Conservation (phyloP, 92 coral and sea anemone genomes). For the Palythoa grandis region DNA sequence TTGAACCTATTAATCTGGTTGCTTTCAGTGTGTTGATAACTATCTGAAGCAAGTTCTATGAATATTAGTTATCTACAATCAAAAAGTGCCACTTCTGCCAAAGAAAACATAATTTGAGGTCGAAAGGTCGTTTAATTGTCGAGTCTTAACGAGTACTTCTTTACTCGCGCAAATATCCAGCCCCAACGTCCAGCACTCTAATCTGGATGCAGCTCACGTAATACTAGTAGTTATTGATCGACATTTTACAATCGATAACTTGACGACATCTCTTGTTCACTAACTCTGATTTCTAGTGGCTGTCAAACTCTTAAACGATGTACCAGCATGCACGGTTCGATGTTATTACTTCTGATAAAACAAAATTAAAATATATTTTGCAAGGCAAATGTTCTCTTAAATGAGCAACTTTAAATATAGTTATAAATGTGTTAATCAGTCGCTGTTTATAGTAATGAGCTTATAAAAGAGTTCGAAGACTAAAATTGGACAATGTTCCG, state of each 20-base stretch:
- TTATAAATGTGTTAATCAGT: too few relatives aligned
- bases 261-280: too few relatives aligned
- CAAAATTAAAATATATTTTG: background rate
- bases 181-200: background rate
- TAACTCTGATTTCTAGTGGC: background rate
- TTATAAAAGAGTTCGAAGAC: background rate
- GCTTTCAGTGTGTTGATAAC: background rate
- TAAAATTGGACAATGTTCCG: background rate
- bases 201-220: background rate
- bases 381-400: background rate
- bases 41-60: background rate
- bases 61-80: background rate
- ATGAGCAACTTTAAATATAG: background rate
- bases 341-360: background rate
- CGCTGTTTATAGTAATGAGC: background rate
- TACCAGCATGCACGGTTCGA: too few relatives aligned
- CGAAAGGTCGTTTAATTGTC: too few relatives aligned
- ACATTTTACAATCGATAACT: too few relatives aligned
- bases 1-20: background rate
- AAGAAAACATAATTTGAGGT: background rate
- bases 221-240: slow-evolving; percentile 5
- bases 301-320: background rate
- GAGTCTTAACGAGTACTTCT: too few relatives aligned
- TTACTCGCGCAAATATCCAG: background rate
- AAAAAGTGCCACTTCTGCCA: background rate